These are phyloP conservation scores for Herminia tarsipennalis DNA, from an alignment of 2,888 invertebrate genomes.

Conservation along the genomic window DNA sequence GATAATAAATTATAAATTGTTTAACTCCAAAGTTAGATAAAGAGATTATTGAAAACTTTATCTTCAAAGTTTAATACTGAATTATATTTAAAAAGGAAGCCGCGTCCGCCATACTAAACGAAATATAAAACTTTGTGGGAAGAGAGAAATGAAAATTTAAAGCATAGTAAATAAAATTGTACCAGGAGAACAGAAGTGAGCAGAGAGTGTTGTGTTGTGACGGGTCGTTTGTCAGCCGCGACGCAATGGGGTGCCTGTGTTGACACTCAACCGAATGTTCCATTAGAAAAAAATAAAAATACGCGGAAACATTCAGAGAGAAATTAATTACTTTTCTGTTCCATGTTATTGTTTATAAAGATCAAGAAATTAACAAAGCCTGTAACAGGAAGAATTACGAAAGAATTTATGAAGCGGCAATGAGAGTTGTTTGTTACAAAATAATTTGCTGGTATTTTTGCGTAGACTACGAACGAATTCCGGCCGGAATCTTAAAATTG, in stretches of 20 bases:
- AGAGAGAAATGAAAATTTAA: constrained; percentile 4
- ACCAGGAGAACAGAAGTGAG: constrained; percentile 15
- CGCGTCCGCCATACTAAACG: not conserved
- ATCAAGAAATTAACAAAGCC: too few species aligned
- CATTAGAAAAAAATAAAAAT: constrained; percentile 15
- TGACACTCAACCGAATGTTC: constrained; percentile 9
- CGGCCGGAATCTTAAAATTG: too few species aligned
- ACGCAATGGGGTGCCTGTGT: constrained; percentile 7
- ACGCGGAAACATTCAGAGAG: constrained; percentile 8
- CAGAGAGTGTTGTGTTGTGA: constrained; percentile 9
- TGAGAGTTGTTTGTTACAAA: too few species aligned
- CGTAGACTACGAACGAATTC: too few species aligned
- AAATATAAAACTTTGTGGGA: not conserved
- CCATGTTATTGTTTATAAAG: too few species aligned
- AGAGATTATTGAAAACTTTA: constrained; percentile 15
- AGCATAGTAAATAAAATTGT: constrained; percentile 6
- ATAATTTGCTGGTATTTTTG: too few species aligned
- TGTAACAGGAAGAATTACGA: too few species aligned
- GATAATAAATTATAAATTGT: constrained; percentile 26
- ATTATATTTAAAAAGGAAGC: not conserved
- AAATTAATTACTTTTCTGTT: constrained; percentile 4
- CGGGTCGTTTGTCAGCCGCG: constrained; percentile 20
- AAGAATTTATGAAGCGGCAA: too few species aligned
- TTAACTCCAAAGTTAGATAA: constrained; percentile 22
- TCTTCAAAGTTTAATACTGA: not conserved